Base-by-base conservation (phyloP, 1,140 invertebrate genomes). In the Drosophila jambulina region DNA sequence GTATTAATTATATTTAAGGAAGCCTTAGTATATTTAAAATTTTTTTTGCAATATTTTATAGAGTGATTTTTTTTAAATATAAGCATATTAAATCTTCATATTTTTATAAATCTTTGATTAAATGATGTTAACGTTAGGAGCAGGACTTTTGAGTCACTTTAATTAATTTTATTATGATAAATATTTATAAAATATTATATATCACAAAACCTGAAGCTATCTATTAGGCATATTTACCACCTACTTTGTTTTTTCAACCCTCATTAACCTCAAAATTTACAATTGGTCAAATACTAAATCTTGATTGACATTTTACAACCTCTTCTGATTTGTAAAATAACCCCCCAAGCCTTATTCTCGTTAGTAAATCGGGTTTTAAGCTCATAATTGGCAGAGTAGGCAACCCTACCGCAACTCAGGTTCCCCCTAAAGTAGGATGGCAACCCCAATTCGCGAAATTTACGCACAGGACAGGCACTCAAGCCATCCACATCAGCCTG, bases 321-420 rank as follows among this genome's bases (percentile, higher is more conserved):
- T 29, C 2, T 13, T 25, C 9, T 42, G 40, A 42, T 19, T 43
- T 19, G n/a, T 19, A 43, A 43, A 19, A 12, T 12, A 54, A 53
- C 51, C 49, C 51, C 29, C 45, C 25, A 7, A 36, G 21, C 49
- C 7, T 4, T 23, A 56, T 21, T 25, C 75, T 78, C 5, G 75
- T 78, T 78, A 77, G 49, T 38, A 57, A 58, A 53, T 54, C 40
- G 43, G 43, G 9, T 46, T 56, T 81, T 87, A 80, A 87, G 84
- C 77, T 65, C 25, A 64, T 87, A 87, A 87, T 87, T 88, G 84
- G 57, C 72, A 83, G 56, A 46, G 45, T 57, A 46, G 59, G 48
- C 36, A 54, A 56, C 25, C 54, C 67, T 51, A 12, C 17, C n/a
- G 23, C 13, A 46, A 5, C 32, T 21, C 19, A 46, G 25, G 2